Conservation (phyloP, 2,113 vertebrate genomes). For the Monopterus albus region DNA sequence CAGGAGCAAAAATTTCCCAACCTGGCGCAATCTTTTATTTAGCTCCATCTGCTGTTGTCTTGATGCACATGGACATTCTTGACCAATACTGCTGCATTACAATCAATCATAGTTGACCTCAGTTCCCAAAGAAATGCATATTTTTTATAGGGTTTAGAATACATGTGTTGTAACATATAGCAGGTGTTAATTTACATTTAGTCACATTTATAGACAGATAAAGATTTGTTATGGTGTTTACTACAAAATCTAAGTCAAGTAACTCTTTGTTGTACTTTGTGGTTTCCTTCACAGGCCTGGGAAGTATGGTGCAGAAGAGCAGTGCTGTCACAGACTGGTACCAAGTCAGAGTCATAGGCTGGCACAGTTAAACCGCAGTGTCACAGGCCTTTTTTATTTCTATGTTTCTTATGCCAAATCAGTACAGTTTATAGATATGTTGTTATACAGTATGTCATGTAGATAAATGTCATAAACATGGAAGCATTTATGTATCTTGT, state of each 20-base stretch:
- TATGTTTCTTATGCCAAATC: neutral
- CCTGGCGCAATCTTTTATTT: conserved; percentile 9
- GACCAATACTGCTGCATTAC: neutral
- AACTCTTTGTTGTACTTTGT: conserved; percentile 29
- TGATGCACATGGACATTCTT: conserved; percentile 1
- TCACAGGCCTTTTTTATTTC: neutral
- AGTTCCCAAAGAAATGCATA: neutral
- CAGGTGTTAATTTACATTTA: neutral
- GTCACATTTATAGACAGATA: neutral
- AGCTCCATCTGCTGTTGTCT: conserved; percentile 69
- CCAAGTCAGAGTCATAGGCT: conserved; percentile 36
- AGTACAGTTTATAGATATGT: neutral
- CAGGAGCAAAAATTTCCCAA: neutral
- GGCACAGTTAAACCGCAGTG: conserved; percentile 7
- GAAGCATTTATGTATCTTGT: too few species aligned
- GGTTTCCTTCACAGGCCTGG: conserved; percentile 1
- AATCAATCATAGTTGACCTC: neutral
- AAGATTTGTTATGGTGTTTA: conserved; percentile 7
- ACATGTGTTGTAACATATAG: neutral
- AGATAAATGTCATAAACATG: too few species aligned
- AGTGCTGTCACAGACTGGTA: conserved; percentile 42
- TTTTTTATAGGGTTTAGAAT: neutral
- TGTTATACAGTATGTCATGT: neutral
- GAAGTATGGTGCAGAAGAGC: conserved; percentile 1
- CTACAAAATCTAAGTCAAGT: neutral